Conservation (phyloP, 2,113 vertebrate species). For the Onychostruthus taczanowskii region DNA sequence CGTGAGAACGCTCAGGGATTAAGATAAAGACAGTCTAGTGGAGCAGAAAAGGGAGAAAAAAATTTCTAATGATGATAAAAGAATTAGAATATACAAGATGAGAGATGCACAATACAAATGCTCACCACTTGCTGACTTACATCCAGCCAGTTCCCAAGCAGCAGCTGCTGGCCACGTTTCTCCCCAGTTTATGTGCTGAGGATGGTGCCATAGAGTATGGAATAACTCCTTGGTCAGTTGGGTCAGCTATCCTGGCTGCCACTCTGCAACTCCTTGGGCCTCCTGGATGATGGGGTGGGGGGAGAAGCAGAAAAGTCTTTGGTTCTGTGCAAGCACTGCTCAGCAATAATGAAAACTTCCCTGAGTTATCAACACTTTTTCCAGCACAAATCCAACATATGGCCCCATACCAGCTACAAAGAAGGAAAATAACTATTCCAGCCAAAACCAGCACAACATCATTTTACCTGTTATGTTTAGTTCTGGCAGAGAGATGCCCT, state of each 20-base stretch:
- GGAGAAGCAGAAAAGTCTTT: neutral
- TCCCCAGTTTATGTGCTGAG: neutral
- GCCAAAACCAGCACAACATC: neutral
- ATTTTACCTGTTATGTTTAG: neutral
- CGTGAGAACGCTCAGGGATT: accelerated
- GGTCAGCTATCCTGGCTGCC: neutral
- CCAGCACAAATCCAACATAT: neutral
- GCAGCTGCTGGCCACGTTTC: neutral
- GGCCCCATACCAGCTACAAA: neutral
- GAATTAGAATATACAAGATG: neutral
- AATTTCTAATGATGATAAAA: neutral
- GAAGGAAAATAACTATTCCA: neutral
- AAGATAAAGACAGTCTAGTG: neutral
- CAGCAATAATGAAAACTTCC: neutral
- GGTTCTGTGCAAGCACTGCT: neutral
- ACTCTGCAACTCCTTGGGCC: neutral
- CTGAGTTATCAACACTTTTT: neutral
- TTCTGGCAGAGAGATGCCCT: neutral
- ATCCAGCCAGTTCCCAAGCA: neutral
- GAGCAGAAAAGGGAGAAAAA: neutral
- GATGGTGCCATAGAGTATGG: accelerated
- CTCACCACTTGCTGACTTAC: neutral
- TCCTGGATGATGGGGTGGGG: neutral
- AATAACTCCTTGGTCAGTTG: neutral
- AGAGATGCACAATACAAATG: neutral